A percentile compares a stretch with the other conserved stretches of the same genome.
Conservation (phyloP, 2,113 vertebrate species). For the Alaudala cheleensis region DNA sequence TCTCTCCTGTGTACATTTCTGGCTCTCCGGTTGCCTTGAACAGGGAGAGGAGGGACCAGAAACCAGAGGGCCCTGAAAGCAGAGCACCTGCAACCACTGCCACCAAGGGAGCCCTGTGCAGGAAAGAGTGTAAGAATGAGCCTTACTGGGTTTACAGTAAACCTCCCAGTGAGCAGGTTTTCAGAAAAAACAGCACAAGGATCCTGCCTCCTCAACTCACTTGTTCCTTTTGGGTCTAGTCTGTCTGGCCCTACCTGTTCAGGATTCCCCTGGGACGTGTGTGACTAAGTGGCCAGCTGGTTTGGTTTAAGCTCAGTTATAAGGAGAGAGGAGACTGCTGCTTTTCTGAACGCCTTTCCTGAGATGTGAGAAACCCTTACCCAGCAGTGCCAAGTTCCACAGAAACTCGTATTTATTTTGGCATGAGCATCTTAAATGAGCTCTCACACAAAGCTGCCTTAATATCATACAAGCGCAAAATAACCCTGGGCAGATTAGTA, state of each 20-base stretch:
- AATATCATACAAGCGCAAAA: not conserved
- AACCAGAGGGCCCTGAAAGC: not conserved
- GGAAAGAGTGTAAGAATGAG: not conserved
- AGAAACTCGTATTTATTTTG: conserved; percentile 14
- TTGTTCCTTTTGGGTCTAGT: not conserved
- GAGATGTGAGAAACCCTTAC: not conserved
- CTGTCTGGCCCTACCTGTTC: not conserved
- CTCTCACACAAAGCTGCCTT: not conserved
- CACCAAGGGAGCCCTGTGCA: not conserved
- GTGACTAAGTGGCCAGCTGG: not conserved
- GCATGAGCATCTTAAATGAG: not conserved
- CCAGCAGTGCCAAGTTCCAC: not conserved
- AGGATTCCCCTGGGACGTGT: not conserved
- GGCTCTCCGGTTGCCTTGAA: not conserved
- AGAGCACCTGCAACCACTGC: not conserved
- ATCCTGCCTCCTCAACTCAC: not conserved
- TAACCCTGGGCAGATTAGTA: not conserved
- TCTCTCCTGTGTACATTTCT: not conserved
- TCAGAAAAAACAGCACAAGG: not conserved
- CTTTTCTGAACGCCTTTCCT: not conserved
- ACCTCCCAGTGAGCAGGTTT: not conserved
- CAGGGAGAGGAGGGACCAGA: not conserved
- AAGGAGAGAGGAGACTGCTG: not conserved
- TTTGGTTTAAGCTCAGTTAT: not conserved
- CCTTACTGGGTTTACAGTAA: not conserved